Evolutionary conservation across 2,888 invertebrate species (phyloP).

Genomic region (Plebejus argus): DNA sequence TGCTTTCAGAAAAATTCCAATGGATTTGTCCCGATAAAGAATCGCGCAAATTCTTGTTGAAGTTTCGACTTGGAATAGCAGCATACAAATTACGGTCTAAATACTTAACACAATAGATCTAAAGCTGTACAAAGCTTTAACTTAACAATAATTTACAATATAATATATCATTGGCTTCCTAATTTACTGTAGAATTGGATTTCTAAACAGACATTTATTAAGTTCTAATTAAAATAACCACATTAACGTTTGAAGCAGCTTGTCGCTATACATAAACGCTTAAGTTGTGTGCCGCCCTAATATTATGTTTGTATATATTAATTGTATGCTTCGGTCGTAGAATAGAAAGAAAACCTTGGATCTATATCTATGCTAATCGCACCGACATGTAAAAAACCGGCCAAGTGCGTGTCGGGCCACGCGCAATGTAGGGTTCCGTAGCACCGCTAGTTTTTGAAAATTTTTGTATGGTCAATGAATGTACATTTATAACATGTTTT

Average conservation of each 20-base stretch:
- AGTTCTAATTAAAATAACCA: slow-evolving; percentile 25
- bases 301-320: slow-evolving; percentile 41
- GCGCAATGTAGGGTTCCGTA: too few species aligned
- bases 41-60: not conserved
- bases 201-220: not conserved
- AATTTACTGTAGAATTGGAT: not conserved
- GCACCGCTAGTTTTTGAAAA: too few species aligned
- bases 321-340: slow-evolving; percentile 42
- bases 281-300: slow-evolving; percentile 67
- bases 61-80: slow-evolving; percentile 25
- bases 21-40: too few species aligned
- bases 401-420: too few species aligned
- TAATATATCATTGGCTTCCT: not conserved
- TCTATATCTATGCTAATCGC: not conserved
- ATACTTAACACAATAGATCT: slow-evolving; percentile 33
- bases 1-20: too few species aligned
- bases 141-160: slow-evolving; percentile 7
- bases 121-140: slow-evolving; percentile 13
- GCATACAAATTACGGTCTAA: slow-evolving; percentile 30
- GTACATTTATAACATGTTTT: too few species aligned
- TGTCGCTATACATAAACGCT: slow-evolving; percentile 52
- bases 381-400: too few species aligned
- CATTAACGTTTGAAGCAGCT: slow-evolving; percentile 36
- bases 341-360: not conserved
- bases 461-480: too few species aligned